A percentile compares a stretch with the other conserved stretches of the same genome.
Evolutionary conservation across 2,888 invertebrate genomes (phyloP).

Genomic region (Melanchra persicariae): DNA sequence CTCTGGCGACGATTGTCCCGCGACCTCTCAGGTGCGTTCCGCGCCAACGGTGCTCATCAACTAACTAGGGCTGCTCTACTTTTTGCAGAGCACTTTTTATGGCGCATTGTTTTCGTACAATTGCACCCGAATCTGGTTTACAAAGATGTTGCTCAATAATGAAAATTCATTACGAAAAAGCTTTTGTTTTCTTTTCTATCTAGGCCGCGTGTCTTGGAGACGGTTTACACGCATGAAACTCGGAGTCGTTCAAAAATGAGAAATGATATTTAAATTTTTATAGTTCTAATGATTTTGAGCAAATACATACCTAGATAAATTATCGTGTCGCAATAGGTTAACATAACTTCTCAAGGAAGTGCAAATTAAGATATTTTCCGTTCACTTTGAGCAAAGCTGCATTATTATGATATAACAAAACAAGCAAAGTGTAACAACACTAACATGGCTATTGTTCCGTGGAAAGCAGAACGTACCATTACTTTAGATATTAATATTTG

Average conservation of each 20-base stretch:
- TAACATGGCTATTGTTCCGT: constrained; percentile 74
- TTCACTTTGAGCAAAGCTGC: constrained; percentile 38
- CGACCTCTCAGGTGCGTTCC: constrained; percentile 78
- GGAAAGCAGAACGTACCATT: constrained; percentile 72
- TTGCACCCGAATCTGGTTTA: constrained; percentile 59
- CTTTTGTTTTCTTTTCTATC: constrained; percentile 70
- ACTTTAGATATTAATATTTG: constrained; percentile 50
- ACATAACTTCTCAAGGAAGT: constrained; percentile 64
- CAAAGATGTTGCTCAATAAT: constrained; percentile 75
- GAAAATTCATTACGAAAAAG: constrained; percentile 78
- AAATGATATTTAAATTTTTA: neutral
- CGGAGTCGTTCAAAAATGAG: neutral
- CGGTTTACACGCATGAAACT: neutral
- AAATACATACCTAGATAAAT: constrained; percentile 25
- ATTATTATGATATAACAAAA: constrained; percentile 67
- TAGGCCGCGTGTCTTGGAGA: constrained; percentile 54
- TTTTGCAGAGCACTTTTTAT: constrained; percentile 82
- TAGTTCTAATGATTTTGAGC: neutral
- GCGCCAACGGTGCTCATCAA: constrained; percentile 81
- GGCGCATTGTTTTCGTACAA: constrained; percentile 83
- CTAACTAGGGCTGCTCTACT: constrained; percentile 86
- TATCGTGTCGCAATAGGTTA: constrained; percentile 12
- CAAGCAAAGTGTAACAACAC: constrained; percentile 69
- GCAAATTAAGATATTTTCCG: constrained; percentile 58
- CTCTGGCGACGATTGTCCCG: constrained; percentile 67